These are phyloP conservation scores for Dorcus hopei DNA, from an alignment of 2,888 invertebrate species.

Conservation along the genomic window DNA sequence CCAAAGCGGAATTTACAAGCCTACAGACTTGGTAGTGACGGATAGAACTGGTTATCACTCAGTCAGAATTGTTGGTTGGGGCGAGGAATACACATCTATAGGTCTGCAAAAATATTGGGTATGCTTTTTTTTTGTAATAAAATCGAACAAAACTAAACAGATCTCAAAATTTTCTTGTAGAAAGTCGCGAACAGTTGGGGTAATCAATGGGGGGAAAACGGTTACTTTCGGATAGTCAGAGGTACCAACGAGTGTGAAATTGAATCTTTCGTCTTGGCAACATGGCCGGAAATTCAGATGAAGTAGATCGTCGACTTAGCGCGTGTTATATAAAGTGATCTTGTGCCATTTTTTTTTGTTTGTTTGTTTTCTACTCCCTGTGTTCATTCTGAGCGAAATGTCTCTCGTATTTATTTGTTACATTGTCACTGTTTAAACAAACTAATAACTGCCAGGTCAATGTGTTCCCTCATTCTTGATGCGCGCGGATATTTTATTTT, in stretches of 20 bases:
- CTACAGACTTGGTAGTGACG: conserved; percentile 54
- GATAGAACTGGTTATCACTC: conserved; percentile 77
- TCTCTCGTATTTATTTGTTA: conserved; percentile 8
- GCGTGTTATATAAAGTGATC: not conserved
- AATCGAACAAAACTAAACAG: not conserved
- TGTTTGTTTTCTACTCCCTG: not conserved
- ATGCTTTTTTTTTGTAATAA: conserved; percentile 40
- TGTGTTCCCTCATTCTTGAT: conserved; percentile 13
- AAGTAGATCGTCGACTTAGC: conserved; percentile 3
- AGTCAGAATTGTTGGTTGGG: conserved; percentile 91
- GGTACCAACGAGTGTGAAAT: conserved; percentile 87
- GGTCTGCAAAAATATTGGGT: conserved; percentile 82
- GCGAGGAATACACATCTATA: conserved; percentile 61
- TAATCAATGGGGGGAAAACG: conserved; percentile 83
- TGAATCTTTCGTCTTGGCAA: conserved; percentile 83
- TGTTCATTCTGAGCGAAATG: not conserved
- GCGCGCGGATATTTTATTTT: not conserved
- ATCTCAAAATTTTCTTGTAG: conserved; percentile 53
- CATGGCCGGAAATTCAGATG: conserved; percentile 56
- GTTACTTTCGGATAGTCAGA: conserved; percentile 82
- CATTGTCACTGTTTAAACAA: conserved; percentile 7
- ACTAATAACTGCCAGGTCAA: conserved; percentile 19
- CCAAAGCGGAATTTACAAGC: conserved; percentile 77
- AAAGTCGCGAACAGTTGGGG: conserved; percentile 96
- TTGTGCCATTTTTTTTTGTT: conserved; percentile 18